Conservation (phyloP, 1,140 invertebrate genomes). For the Drosophila kurseongensis region DNA sequence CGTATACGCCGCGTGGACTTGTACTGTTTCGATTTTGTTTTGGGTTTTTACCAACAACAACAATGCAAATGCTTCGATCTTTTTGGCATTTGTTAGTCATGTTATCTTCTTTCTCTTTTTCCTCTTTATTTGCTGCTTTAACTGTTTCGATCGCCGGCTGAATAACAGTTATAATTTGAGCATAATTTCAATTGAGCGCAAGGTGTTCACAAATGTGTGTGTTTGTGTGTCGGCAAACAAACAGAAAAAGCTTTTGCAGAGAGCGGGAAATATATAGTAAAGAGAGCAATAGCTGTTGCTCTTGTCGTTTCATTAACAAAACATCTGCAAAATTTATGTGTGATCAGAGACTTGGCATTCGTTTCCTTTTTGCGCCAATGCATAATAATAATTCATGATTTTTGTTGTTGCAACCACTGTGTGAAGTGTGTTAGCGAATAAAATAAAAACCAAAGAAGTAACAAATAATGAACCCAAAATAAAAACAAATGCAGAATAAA, state of each 20-base stretch:
- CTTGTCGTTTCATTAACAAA: conserved; percentile 76
- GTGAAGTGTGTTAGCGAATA: conserved; percentile 72
- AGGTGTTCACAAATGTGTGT: conserved; percentile 16
- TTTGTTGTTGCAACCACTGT: conserved; percentile 43
- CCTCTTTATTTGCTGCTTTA: conserved; percentile 44
- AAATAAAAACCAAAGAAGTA: conserved; percentile 33
- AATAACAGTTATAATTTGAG: conserved; percentile 79
- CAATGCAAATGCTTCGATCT: conserved; percentile 21
- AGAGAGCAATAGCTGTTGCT: conserved; percentile 37
- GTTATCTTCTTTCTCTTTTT: conserved; percentile 26
- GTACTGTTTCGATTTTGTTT: conserved; percentile 47
- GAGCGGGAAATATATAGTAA: conserved; percentile 33
- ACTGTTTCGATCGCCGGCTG: conserved; percentile 74
- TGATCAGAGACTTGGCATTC: conserved; percentile 66
- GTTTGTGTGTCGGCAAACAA: conserved; percentile 26
- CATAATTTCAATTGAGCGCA: conserved; percentile 59
- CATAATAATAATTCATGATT: conserved; percentile 63
- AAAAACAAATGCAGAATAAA: conserved; percentile 67
- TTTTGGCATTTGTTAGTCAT: conserved; percentile 56
- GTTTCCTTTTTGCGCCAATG: conserved; percentile 67
- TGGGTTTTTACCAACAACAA: conserved; percentile 29
- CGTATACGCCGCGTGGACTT: conserved; percentile 55
- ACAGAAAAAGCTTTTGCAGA: conserved; percentile 47
- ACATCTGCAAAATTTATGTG: conserved; percentile 78
- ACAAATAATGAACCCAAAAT: conserved; percentile 12